Conservation (phyloP, 2,797 vertebrate species). For the Betta splendens region DNA sequence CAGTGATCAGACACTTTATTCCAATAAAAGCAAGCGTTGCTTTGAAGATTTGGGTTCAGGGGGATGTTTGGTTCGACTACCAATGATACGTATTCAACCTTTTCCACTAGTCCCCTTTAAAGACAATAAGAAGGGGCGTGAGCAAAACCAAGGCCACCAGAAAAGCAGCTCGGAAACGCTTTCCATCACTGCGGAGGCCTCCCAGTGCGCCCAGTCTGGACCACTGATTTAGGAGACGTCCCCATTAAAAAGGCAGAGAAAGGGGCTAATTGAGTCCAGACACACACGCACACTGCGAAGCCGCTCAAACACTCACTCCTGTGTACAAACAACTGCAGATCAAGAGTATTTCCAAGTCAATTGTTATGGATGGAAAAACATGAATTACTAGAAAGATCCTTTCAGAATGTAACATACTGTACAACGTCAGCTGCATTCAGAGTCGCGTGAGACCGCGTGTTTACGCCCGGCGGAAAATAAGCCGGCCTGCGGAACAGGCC, state of each 20-base stretch:
- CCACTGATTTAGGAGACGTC: slow-evolving; percentile 64
- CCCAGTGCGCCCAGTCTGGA: slow-evolving; percentile 45
- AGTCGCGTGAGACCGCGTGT: slow-evolving; percentile 25
- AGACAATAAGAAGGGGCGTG: slow-evolving; percentile 8
- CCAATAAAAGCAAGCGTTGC: background rate
- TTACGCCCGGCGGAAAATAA: slow-evolving; percentile 53
- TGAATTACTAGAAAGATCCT: background rate
- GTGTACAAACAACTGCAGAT: slow-evolving; percentile 18
- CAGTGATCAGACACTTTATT: background rate
- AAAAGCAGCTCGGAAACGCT: slow-evolving; percentile 52
- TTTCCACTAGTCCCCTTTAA: slow-evolving; percentile 39
- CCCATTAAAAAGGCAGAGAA: slow-evolving; percentile 39
- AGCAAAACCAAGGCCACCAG: slow-evolving; percentile 64
- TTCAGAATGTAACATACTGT: background rate
- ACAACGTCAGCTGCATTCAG: background rate
- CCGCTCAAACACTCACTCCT: background rate
- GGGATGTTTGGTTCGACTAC: slow-evolving; percentile 1
- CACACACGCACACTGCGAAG: slow-evolving; percentile 32
- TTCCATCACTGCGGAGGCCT: slow-evolving; percentile 41
- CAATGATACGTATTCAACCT: background rate
- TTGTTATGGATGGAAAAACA: slow-evolving; percentile 6
- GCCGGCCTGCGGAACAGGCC: slow-evolving; percentile 46
- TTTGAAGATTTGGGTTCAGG: background rate
- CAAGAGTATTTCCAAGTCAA: background rate
- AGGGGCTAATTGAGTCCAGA: slow-evolving; percentile 40